Evolutionary conservation across 2,797 vertebrate genomes (phyloP).

Genomic region (Discoglossus pictus): DNA sequence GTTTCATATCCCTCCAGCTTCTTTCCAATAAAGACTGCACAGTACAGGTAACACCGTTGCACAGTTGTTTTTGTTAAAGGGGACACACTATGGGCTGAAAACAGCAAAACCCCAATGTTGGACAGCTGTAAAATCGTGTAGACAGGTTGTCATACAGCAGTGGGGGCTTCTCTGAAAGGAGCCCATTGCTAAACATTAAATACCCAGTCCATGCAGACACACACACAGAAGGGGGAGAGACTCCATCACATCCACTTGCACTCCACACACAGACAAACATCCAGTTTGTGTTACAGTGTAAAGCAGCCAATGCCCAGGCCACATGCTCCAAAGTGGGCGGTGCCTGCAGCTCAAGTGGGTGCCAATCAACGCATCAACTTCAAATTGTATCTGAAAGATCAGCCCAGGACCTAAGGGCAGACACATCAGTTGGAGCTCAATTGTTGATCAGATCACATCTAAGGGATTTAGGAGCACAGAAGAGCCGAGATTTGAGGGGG

Average conservation of each 20-base stretch:
- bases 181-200: constrained; percentile 88
- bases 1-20: background rate
- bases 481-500: constrained; percentile 70
- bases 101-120: constrained; percentile 84
- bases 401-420: constrained; percentile 94
- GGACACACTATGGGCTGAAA: constrained; percentile 75
- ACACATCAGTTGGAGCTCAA: constrained; percentile 97
- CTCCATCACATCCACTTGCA: constrained; percentile 34
- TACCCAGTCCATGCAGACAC: constrained; percentile 78
- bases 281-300: constrained; percentile 55
- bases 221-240: constrained; percentile 32
- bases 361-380: constrained; percentile 99
- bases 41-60: constrained; percentile 54
- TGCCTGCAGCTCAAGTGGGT: constrained; percentile 87
- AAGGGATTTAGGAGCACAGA: constrained; percentile 90
- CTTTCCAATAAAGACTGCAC: constrained; percentile 47
- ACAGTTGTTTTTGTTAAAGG: constrained; percentile 68
- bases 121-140: constrained; percentile 90
- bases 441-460: constrained; percentile 97
- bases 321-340: constrained; percentile 89
- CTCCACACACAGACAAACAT: constrained; percentile 56
- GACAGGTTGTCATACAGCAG: constrained; percentile 93
- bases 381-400: constrained; percentile 98
- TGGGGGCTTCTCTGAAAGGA: constrained; percentile 85
- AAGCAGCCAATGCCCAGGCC: constrained; percentile 82